Base-by-base conservation (phyloP, 2,113 vertebrate species). In the Hippolais icterina region DNA sequence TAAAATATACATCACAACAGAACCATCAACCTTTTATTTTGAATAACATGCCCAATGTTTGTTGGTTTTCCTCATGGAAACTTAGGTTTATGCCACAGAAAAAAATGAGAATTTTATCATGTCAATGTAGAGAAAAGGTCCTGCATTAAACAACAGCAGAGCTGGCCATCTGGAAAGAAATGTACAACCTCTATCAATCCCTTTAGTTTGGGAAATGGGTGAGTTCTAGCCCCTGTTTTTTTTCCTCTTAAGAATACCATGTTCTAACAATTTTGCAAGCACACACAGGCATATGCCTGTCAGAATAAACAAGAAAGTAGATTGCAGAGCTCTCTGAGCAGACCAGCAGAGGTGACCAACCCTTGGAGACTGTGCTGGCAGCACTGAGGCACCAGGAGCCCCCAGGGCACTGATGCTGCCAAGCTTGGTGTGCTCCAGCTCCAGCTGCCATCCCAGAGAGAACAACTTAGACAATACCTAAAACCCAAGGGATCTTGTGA, bases 141-240 rank as follows among this genome's bases (percentile, higher is more conserved):
- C 39, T 81, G 57, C 88, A 71, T 50, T 65, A 46, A 79, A 76
- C 13, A 83, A 60, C 61, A 91, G 84, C 65, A 72, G 25, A 85
- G 31, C 25, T 76, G 68, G 60, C 84, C 61, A 85, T 72, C 70
- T 93, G 89, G 61, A 76, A 78, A 95, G 44, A 75, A 85, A 63
- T 11, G 35, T 42, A 64, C 3, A 1, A n/a, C 59, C 33, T 41
- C 47, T 68, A 12, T 33, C 81, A 94, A 91, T 59, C 35, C 63
- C 18, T 83, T 89, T 28, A 29, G 52, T 66, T 59, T 31, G 37
- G 20, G 42, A 88, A 70, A 50, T 3, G 37, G 11, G 7, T 6
- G 16, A 65, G 18, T 63, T 82, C 29, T 78, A 70, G 64, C 63
- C 23, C 31, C 18, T 29, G 85, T 1, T 12, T 49, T 70, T 74